Evolutionary conservation across 2,113 vertebrate genomes (phyloP), one percentile per base, ranked within the genome.

Genomic region (Eupsittula cactorum): DNA sequence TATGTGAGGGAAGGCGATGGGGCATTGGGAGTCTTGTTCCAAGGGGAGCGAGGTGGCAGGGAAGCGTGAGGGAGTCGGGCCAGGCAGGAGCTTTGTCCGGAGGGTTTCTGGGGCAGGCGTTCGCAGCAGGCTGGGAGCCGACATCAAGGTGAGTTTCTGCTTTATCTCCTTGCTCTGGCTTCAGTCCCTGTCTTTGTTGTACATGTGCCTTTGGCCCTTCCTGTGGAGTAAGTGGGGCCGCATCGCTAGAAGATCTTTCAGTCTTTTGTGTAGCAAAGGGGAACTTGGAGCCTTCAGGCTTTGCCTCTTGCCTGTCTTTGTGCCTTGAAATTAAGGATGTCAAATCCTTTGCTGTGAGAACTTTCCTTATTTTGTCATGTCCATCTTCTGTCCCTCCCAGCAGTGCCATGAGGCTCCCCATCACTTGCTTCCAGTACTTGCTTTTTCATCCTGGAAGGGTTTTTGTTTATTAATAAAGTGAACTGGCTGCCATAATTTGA

Each of bases 81-180:
- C 89, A 53, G 60, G 46, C 17, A 3, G 87, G 73, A 90, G 67
- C 59, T 55, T 69, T 91, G 75, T 82, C 60, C 0, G 2, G 64
- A 69, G 73, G 14, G 35, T 83, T 91, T 91, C 69, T 80, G 11
- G 84, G 42, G 37, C 88, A 92, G 85, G 75, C 1, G 1, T 74
- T 39, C 29, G 85, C 78, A 75, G 5, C 35, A 78, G 82, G 14
- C 82, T 83, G 75, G 68, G 76, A 95, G 64, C 89, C 24, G 71
- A 16, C 63, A 74, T n/a, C 80, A 49, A 94, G 96, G 94, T 95
- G 95, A 96, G 94, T 94, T 93, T 80, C 65, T 1, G 5, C 59
- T 78, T 95, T 7, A 77, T 78, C 52, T 92, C 16, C 31, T 50
- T 7, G 1, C 16, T 76, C 41, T 93, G n/a, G 39, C 53, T 64